Percentiles rank a stretch among this genome's conserved stretches.
Evolutionary conservation across 1,140 invertebrate genomes (phyloP).

Genomic region (Gonioctena quinquepunctata): DNA sequence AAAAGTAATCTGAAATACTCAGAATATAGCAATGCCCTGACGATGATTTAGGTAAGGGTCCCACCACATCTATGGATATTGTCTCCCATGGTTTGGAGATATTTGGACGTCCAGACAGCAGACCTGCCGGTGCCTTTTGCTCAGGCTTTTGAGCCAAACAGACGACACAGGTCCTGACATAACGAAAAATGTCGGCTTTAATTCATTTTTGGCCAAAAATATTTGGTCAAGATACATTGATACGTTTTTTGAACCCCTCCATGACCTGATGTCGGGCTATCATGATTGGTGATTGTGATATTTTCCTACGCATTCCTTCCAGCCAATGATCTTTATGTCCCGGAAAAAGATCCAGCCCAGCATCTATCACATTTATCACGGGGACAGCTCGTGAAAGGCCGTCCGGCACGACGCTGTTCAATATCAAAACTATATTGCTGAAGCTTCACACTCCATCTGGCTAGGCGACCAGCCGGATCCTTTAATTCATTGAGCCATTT

Average conservation of each 20-base stretch:
- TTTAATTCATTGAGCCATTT: slow-evolving; percentile 43
- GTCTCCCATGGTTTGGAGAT: not conserved
- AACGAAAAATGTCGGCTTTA: not conserved
- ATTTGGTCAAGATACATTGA: not conserved
- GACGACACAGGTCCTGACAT: not conserved
- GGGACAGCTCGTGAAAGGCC: slow-evolving; percentile 19
- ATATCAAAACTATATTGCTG: slow-evolving; percentile 47
- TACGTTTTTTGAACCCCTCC: slow-evolving; percentile 38
- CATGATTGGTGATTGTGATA: slow-evolving; percentile 12
- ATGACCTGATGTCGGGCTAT: slow-evolving; percentile 26
- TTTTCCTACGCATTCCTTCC: not conserved
- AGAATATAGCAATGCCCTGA: slow-evolving; percentile 17
- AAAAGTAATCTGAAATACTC: not conserved
- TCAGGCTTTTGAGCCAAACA: slow-evolving; percentile 5
- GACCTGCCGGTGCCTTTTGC: not conserved
- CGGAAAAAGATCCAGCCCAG: slow-evolving; percentile 35
- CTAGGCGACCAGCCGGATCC: slow-evolving; percentile 31
- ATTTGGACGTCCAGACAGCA: slow-evolving; percentile 5
- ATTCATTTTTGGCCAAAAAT: slow-evolving; percentile 17
- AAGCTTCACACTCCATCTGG: slow-evolving; percentile 40
- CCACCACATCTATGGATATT: slow-evolving; percentile 12
- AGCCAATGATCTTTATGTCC: not conserved
- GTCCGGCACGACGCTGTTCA: slow-evolving; percentile 49
- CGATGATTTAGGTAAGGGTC: not conserved
- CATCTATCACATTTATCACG: slow-evolving; percentile 12